Conservation (phyloP, 2,888 invertebrate genomes). For the Callosobruchus maculatus region DNA sequence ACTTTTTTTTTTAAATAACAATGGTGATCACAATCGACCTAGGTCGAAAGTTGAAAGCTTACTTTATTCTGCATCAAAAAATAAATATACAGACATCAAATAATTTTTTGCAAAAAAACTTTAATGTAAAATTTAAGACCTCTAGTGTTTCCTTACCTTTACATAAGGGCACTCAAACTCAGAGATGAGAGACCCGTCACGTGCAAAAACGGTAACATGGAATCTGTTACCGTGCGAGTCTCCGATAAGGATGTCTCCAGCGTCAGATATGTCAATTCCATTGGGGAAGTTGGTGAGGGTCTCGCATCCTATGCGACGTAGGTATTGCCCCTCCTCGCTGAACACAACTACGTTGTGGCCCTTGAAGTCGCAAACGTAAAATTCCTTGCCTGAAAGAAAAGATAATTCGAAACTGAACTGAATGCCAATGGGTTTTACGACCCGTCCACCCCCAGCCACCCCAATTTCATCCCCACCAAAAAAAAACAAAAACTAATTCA, state of each 20-base stretch:
- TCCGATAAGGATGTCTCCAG: constrained; percentile 93
- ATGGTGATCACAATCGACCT: no score
- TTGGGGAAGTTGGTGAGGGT: constrained; percentile 96
- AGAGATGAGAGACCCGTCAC: constrained; percentile 80
- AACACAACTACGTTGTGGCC: constrained; percentile 97
- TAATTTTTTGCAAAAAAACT: background rate
- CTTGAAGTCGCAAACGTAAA: constrained; percentile 97
- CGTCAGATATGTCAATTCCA: constrained; percentile 96
- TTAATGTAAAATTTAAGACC: background rate
- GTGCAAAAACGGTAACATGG: constrained; percentile 92
- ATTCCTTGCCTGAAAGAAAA: constrained; percentile 70
- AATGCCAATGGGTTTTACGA: no score
- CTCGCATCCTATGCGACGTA: constrained; percentile 92
- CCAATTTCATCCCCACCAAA: no score
- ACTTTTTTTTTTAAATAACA: no score
- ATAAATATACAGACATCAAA: no score
- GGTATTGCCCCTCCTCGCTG: constrained; percentile 86
- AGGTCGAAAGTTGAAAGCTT: no score
- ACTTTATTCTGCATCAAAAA: no score
- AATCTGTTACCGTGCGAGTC: constrained; percentile 98
- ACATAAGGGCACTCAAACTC: constrained; percentile 98
- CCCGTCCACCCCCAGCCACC: no score
- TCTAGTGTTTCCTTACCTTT: no score
- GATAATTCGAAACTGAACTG: background rate
- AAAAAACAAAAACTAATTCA: no score